Base-by-base conservation (phyloP, 2,113 vertebrate genomes). In the Myotis lucifugus region DNA sequence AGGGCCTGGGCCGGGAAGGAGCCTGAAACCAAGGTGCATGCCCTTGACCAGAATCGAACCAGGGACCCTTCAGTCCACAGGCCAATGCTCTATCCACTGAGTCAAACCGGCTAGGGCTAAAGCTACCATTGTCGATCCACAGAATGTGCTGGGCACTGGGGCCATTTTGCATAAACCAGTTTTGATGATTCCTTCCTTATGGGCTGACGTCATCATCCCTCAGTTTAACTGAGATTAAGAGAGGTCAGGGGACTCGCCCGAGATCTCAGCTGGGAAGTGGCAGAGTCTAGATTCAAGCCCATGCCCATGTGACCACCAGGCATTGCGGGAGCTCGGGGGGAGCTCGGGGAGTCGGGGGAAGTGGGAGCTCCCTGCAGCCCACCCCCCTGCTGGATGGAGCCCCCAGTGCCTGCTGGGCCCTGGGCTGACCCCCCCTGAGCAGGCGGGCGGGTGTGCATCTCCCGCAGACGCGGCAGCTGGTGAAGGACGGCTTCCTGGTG, bases 401-500 rank as follows among this genome's bases (percentile, higher is more conserved):
- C 19, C 48, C 32, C 8, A 32, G 25, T 8, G 61, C 0, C 8
- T 54, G 81, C 97, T 19, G 76, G 0, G 1, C 64, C 69, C 48
- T 74, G 9, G 18, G 48, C n/a, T 17, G 23, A 19, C 25, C 8
- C 19, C 34, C 32, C 0, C 96, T 97, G 92, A 97, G 91, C 81
- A 83, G 72, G 86, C 76, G 29, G 91, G 0, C 46, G 74, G 92
- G 74, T 96, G 78, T 96, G 79, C 82, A 25, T 97, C 85, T 82
- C 94, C 86, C 69, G 4, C 98, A 99, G 99, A 99, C 98, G 6
- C 99, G 99, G 97, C 99, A 99, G 98, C 98, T 99, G 91, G 98
- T 99, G 98, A 99, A 99, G 98, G 99, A 99, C 13, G 99, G 99
- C 88, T 99, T 99, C 98, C 96, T 99, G 98, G 99, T 99, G 98